Base-by-base conservation (phyloP, 2,888 invertebrate genomes). In the Empis livida region DNA sequence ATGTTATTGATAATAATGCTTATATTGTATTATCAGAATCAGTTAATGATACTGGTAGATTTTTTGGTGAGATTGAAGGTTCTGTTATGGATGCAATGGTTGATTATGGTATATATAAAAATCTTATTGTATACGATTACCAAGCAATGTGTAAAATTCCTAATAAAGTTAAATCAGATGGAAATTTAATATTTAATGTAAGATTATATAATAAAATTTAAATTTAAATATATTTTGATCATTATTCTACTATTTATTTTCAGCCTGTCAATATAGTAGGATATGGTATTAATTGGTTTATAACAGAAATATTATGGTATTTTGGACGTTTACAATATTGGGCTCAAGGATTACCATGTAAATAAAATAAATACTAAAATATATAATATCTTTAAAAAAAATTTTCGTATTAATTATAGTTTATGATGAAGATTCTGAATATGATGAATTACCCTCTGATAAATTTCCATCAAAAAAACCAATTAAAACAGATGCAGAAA, bases 1-100 rank as follows among this genome's bases (percentile, higher is more conserved):
- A 85, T 63, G 74, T 95, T n/a, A 74, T 95, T 39, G 95, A 95
- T 63, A 87, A 85, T 63, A 90, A 91, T 58, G 95, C 92, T 0
- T 95, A 91, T 64, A 76, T 94, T 2, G 72, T 89, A 10, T 79
- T 88, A 0, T 64, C 68, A 2, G 76, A 80, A 56, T 73, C 79
- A 16, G 68, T 73, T 32, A 72, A 76, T 37, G 74, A 84, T 44
- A 84, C 84, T 1, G 93, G 94, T 0, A 74, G 74, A 56, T 94
- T 95, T 71, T 90, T 94, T 64, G 94, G 94, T 0, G 82, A 82
- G 51, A 72, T 87, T 23, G 81, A 87, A 55, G 82, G 82, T 11
- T 79, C 82, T 32, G 78, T 92, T 3, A 79, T 93, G 77, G 75
- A 80, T 46, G 77, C 80, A 1, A 80, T 92, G 73, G 72, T 91